Percentiles rank a stretch among this genome's conserved stretches.
Evolutionary conservation across 2,113 vertebrate species (phyloP).

Genomic region (Microcebus tavaratra): DNA sequence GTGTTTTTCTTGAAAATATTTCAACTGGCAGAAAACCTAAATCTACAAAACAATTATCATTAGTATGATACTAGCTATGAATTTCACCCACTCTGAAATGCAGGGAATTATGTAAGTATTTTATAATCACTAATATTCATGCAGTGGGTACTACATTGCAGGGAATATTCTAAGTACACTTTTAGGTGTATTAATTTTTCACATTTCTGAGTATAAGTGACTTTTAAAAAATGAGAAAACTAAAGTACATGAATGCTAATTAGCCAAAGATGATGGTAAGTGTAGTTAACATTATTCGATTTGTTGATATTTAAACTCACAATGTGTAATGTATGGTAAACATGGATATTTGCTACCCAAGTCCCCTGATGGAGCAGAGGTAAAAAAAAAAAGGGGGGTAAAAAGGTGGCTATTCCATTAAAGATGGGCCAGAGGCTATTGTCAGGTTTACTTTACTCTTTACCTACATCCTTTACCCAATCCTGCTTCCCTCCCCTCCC

Average conservation of each 20-base stretch:
- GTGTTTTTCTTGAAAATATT: conserved; percentile 20
- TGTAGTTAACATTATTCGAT: background rate
- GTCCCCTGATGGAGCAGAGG: rapidly evolving
- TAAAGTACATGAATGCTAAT: background rate
- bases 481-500: background rate
- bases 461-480: background rate
- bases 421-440: background rate
- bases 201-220: background rate
- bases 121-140: background rate
- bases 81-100: background rate
- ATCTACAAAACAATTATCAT: background rate
- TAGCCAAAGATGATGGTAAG: background rate
- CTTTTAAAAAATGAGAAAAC: background rate
- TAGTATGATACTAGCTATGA: background rate
- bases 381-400: background rate
- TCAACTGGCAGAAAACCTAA: background rate
- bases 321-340: background rate
- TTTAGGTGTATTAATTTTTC: background rate
- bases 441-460: background rate
- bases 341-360: background rate
- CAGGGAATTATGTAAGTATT: background rate
- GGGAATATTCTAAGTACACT: background rate
- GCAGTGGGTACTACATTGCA: background rate
- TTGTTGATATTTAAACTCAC: background rate
- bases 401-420: background rate